Percentiles rank a stretch among this genome's conserved stretches.
phyloP scores from a whole-genome alignment of 1,140 invertebrate genomes.

The Propsilocerus akamusi region DNA sequence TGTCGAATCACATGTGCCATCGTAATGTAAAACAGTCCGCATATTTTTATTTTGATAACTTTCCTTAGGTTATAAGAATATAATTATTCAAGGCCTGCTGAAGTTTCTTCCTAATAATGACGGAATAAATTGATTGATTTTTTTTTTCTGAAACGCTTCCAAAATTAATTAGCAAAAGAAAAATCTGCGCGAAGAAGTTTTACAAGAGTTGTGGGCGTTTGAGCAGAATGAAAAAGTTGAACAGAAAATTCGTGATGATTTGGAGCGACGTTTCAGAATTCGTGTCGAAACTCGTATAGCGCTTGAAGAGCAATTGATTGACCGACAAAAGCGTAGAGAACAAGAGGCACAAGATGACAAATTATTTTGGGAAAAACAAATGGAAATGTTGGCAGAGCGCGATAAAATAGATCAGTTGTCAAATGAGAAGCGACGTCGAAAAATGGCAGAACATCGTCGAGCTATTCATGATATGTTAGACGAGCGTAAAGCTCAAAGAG shows the following conservation, averaged over 20 bases:
- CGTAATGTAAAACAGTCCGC: neutral
- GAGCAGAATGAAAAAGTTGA: neutral
- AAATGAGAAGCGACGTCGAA: slow-evolving; percentile 8
- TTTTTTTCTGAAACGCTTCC: neutral
- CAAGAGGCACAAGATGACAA: neutral
- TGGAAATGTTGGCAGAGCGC: slow-evolving; percentile 8
- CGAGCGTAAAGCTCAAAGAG: slow-evolving; percentile 4
- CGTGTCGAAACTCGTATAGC: neutral
- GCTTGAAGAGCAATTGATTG: slow-evolving; percentile 1
- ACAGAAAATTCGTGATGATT: neutral
- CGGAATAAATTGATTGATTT: neutral
- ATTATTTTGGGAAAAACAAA: slow-evolving; percentile 6
- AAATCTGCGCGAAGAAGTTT: neutral
- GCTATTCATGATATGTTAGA: slow-evolving; percentile 8
- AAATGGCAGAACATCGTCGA: slow-evolving; percentile 9
- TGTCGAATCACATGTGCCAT: neutral
- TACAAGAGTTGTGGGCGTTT: neutral
- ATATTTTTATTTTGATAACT: neutral
- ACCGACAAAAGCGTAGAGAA: neutral
- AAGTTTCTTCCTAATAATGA: neutral
- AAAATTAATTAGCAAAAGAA: neutral
- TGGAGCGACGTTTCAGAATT: neutral
- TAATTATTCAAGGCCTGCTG: neutral
- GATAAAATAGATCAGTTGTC: slow-evolving; percentile 9
- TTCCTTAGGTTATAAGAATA: neutral